Conservation (phyloP, 2,113 vertebrate species). For the Oenanthe melanoleuca region DNA sequence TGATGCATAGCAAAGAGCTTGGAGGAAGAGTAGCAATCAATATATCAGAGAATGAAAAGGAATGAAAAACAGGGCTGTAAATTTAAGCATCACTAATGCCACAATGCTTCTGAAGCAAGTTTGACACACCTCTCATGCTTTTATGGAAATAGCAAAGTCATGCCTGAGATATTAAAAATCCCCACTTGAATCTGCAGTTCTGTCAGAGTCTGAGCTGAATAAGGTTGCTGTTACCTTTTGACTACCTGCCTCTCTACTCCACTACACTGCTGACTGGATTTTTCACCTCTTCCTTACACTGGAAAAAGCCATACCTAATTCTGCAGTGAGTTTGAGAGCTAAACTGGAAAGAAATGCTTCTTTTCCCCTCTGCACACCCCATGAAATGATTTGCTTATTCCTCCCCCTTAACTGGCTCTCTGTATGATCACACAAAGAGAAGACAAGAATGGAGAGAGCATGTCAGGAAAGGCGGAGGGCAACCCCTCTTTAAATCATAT, state of each 20-base stretch:
- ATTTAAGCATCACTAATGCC: background rate
- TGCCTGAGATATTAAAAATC: background rate
- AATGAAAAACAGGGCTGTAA: background rate
- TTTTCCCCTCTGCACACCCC: accelerated
- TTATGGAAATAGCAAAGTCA: background rate
- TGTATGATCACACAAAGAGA: background rate
- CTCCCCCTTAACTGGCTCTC: background rate
- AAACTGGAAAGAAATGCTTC: background rate
- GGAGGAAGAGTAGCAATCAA: slow-evolving; percentile 21
- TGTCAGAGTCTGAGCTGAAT: background rate
- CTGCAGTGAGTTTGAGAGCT: background rate
- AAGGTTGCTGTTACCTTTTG: background rate
- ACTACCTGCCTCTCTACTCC: background rate
- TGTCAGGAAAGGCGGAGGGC: background rate
- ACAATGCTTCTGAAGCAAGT: background rate
- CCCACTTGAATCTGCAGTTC: background rate
- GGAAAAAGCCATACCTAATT: background rate
- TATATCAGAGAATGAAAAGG: background rate
- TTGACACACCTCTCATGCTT: background rate
- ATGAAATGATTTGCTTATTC: background rate
- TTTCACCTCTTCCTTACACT: background rate
- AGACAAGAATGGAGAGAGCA: background rate
- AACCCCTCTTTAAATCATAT: background rate
- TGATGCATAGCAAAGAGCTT: background rate
- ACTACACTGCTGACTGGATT: background rate